Base-by-base conservation (phyloP, 2,888 invertebrate species). In the Andrena camellia region DNA sequence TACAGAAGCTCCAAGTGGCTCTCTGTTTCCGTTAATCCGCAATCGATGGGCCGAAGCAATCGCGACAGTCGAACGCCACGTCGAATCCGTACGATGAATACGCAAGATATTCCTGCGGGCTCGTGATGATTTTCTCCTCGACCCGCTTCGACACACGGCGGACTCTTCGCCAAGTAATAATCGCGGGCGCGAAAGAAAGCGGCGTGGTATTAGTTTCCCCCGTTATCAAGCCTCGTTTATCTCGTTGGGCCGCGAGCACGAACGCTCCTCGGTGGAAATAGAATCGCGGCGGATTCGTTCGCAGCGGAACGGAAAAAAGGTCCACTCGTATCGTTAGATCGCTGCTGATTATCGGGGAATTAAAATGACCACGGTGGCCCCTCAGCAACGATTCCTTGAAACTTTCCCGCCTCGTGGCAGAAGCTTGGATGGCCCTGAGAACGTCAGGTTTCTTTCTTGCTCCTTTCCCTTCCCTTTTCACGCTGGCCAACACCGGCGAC, bases 221-320 rank as follows among this genome's bases (percentile, higher is more conserved):
- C 31, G 29, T 74, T 78, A 78, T 78, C 78, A 52, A 42, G 31
- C 3, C 6, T 23, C 52, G 31, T 74, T 33, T 26, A 78, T 78
- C 74, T 42, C 17, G 54, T n/a, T 48, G 17, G 35, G 17, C 23
- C 29, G 17, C n/a, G 42, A 4, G 20, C 72, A 78, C 72, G 73
- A 73, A 72, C 35, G 23, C 13, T 62, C 4, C 23, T 33, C 33
- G 33, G 4, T 31, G 42, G 20, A 31, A 54, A 50, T 17, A 50
- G 31, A 64, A 31, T 54, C 23, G 13, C 29, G 35, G 6, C 50
- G 8, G 31, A 48, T 52, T 75, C 23, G 50, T 52, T 63, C 52
- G 52, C 35, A 17, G 23, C 10, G 26, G 29, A 20, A 52, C n/a
- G 20, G n/a, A 20, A 20, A 57, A 23, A 31, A 31, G 29, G 3